Conservation (phyloP, 2,113 vertebrate genomes). For the Turdus rufiventris region DNA sequence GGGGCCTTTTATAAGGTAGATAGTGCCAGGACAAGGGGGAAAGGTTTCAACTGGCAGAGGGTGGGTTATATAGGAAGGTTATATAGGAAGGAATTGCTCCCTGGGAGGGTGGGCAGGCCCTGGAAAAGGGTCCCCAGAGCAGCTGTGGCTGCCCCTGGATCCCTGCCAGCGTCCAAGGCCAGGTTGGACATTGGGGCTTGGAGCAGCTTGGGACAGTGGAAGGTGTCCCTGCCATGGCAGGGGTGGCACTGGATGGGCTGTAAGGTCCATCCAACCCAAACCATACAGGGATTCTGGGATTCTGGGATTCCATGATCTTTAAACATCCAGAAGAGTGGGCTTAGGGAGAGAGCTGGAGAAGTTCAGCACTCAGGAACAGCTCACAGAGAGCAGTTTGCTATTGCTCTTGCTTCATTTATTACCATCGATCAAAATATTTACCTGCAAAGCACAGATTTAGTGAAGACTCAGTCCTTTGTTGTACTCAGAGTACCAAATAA, state of each 20-base stretch:
- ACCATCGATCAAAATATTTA: not conserved
- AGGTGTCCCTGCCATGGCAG: not conserved
- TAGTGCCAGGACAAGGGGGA: not conserved
- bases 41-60: not conserved
- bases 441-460: not conserved
- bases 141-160: not conserved
- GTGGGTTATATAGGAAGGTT: not conserved
- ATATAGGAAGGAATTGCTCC: not conserved
- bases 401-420: not conserved
- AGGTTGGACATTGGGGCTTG: not conserved
- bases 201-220: not conserved
- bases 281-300: not conserved
- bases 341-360: not conserved
- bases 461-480: not conserved
- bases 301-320: not conserved
- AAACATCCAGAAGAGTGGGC: not conserved
- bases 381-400: not conserved
- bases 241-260: not conserved
- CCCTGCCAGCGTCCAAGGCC: not conserved
- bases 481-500: not conserved
- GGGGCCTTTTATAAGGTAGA: not conserved
- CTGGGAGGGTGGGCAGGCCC: accelerated
- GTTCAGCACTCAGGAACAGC: not conserved
- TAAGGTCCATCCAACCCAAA: not conserved
- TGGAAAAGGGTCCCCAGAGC: not conserved